Percentiles rank a stretch among this genome's conserved stretches.
These are phyloP conservation scores for Callospermophilus lateralis DNA, from an alignment of 2,113 vertebrate species.

Conservation along the genomic window DNA sequence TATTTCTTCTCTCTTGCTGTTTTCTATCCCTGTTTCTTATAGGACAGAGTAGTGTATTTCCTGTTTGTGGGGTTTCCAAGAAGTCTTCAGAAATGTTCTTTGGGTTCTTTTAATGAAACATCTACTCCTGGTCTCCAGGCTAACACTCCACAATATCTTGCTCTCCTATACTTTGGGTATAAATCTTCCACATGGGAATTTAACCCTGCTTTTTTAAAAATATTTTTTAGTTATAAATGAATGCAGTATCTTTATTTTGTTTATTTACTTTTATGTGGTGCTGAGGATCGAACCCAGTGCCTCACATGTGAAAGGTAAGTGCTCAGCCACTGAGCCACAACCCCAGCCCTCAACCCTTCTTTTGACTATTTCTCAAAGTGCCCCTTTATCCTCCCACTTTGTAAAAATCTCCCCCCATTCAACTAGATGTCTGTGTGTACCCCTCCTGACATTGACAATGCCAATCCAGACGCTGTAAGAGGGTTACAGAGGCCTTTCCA, in stretches of 20 bases:
- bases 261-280: too few relatives aligned
- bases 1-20: neutral
- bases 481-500: neutral
- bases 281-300: too few relatives aligned
- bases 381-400: neutral
- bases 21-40: neutral
- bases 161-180: conserved; percentile 14
- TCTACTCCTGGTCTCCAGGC: neutral
- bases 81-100: conserved; percentile 20
- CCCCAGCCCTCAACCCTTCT: too few relatives aligned
- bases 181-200: neutral
- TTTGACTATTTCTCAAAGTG: neutral
- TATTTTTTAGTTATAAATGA: too few relatives aligned
- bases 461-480: neutral
- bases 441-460: neutral
- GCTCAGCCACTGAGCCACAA: too few relatives aligned
- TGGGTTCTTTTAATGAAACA: conserved; percentile 13
- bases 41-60: neutral
- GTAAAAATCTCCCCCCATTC: neutral
- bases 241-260: too few relatives aligned
- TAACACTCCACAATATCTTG: neutral
- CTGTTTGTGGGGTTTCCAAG: neutral
- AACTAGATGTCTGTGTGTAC: neutral
- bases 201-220: too few relatives aligned
- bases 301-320: too few relatives aligned